Evolutionary conservation across 2,113 vertebrate genomes (phyloP).

Genomic region (Tapirus terrestris): DNA sequence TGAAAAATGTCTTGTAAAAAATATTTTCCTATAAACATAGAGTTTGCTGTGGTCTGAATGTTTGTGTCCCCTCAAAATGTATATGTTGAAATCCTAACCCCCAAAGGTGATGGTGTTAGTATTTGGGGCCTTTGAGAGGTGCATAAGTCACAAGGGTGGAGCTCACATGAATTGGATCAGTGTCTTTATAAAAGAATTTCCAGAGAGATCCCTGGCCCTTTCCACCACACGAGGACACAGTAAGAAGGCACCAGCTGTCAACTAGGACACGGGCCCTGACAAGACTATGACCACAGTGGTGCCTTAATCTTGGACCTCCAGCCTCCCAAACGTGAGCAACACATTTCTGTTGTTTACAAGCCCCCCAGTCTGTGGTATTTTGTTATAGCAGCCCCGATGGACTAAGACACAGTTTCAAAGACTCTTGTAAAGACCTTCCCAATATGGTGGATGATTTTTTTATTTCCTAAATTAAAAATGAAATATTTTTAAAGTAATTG

Average conservation of each 20-base stretch:
- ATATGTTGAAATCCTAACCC: not conserved
- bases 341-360: too few relatives aligned
- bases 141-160: too few relatives aligned
- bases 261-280: not conserved
- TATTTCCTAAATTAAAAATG: not conserved
- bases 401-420: not conserved
- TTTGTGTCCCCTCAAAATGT: not conserved
- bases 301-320: too few relatives aligned
- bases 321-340: too few relatives aligned
- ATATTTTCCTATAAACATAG: not conserved
- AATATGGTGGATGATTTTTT: not conserved
- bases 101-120: not conserved
- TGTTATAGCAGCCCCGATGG: not conserved
- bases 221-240: not conserved
- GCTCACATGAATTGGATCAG: not conserved
- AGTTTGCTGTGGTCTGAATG: not conserved
- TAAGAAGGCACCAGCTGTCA: not conserved
- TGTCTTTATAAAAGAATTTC: not conserved
- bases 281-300: not conserved
- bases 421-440: not conserved
- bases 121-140: not conserved
- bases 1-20: not conserved
- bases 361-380: too few relatives aligned
- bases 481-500: not conserved
- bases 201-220: not conserved